Percentiles rank a stretch among this genome's conserved stretches.
phyloP scores from a whole-genome alignment of 1,140 invertebrate species.

The Nasonia giraulti region DNA sequence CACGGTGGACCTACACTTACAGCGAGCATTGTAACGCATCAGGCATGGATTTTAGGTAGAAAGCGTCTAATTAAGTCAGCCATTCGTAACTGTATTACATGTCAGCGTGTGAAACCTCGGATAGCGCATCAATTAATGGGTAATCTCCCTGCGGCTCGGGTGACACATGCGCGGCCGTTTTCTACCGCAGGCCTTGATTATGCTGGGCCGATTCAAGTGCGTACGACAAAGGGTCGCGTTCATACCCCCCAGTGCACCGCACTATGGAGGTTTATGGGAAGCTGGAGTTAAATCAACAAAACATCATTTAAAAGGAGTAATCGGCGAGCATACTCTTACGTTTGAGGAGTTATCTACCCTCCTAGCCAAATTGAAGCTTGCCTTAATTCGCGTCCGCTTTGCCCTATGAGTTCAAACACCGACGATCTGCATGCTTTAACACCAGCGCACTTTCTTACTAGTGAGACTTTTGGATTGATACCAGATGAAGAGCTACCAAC shows the following conservation, averaged over 20 bases:
- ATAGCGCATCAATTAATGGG: slow-evolving; percentile 57
- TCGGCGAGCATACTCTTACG: not conserved
- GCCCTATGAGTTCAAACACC: not conserved
- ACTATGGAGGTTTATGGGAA: not conserved
- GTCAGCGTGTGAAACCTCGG: too few relatives aligned
- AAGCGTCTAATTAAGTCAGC: not conserved
- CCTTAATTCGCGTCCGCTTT: not conserved
- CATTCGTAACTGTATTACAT: too few relatives aligned
- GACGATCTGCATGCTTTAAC: not conserved
- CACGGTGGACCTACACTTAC: not conserved
- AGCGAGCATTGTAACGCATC: not conserved
- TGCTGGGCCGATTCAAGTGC: slow-evolving; percentile 59
- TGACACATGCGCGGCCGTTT: slow-evolving; percentile 60
- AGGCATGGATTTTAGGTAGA: not conserved
- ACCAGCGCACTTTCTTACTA: not conserved
- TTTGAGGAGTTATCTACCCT: not conserved
- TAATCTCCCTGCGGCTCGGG: slow-evolving; percentile 59
- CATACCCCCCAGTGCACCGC: not conserved
- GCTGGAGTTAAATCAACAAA: not conserved
- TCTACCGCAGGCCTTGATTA: slow-evolving; percentile 66
- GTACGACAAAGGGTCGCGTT: not conserved
- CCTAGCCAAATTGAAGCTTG: too few relatives aligned
- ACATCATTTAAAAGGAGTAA: not conserved
- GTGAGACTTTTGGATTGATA: too few relatives aligned
- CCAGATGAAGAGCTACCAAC: too few relatives aligned